Conservation (phyloP, 2,113 vertebrate species). For the Strigops habroptila region DNA sequence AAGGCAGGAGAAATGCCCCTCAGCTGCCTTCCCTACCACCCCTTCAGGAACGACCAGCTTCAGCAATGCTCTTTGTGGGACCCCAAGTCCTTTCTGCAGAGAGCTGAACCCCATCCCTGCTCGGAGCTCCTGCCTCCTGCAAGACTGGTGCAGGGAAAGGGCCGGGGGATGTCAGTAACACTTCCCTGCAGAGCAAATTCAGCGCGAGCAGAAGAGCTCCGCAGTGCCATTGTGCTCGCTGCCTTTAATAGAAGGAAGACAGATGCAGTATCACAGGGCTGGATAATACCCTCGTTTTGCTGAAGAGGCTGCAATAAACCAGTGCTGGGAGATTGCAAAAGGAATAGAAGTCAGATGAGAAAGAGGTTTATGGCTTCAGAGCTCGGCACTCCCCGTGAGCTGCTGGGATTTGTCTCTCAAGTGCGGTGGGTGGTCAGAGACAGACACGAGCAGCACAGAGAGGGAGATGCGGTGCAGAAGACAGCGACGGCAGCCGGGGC, state of each 20-base stretch:
- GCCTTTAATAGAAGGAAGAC: conserved; percentile 42
- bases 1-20: neutral
- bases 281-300: conserved; percentile 47
- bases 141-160: neutral
- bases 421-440: neutral
- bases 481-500: rapidly evolving
- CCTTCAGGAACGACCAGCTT: neutral
- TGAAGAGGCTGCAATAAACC: conserved; percentile 59
- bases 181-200: neutral
- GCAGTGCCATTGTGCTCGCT: conserved; percentile 42
- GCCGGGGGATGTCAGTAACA: rapidly evolving
- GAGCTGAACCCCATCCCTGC: neutral
- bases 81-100: neutral
- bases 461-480: neutral
- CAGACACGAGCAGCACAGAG: rapidly evolving
- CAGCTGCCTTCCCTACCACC: neutral
- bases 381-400: rapidly evolving
- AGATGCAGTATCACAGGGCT: conserved; percentile 28
- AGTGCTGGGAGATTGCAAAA: conserved; percentile 10
- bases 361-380: conserved; percentile 38
- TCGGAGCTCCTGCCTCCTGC: neutral
- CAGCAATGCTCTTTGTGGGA: rapidly evolving
- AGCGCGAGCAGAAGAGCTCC: neutral
- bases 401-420: neutral
- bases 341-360: conserved; percentile 53